Conservation (phyloP, 2,113 vertebrate genomes). For the Alosa alosa region DNA sequence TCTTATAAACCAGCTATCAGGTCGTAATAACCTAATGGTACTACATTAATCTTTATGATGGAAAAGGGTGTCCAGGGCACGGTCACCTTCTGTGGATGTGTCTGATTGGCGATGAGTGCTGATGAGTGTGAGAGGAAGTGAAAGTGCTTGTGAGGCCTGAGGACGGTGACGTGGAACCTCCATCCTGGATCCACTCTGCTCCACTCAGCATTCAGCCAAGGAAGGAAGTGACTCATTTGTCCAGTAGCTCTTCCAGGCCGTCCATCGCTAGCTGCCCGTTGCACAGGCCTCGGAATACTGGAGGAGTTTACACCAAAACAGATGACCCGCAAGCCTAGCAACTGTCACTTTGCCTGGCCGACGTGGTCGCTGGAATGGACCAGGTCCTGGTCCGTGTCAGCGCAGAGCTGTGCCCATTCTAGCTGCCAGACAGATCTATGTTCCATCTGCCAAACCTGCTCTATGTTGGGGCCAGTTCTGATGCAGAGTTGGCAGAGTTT, state of each 20-base stretch:
- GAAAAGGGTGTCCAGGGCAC: not conserved
- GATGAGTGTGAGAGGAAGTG: no score
- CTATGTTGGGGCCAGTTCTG: no score
- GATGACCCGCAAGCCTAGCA: not conserved
- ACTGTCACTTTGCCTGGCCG: not conserved
- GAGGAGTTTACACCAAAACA: not conserved
- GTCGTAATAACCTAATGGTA: not conserved
- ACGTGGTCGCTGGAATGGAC: no score
- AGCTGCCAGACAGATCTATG: no score
- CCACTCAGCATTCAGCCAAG: not conserved
- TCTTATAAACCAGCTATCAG: not conserved
- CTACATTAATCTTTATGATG: not conserved
- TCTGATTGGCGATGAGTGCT: no score
- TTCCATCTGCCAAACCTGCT: no score
- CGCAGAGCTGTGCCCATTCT: no score
- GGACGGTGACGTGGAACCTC: not conserved
- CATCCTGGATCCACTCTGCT: not conserved
- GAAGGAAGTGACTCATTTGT: constrained; percentile 4
- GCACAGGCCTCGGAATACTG: not conserved
- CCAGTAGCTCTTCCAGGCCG: not conserved
- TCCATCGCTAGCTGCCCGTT: not conserved
- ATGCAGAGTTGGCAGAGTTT: not conserved
- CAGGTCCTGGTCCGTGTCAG: not conserved
- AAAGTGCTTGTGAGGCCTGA: no score
- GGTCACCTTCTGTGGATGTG: no score